Evolutionary conservation across 2,888 invertebrate species (phyloP).

Genomic region (Leptura quadrifasciata): DNA sequence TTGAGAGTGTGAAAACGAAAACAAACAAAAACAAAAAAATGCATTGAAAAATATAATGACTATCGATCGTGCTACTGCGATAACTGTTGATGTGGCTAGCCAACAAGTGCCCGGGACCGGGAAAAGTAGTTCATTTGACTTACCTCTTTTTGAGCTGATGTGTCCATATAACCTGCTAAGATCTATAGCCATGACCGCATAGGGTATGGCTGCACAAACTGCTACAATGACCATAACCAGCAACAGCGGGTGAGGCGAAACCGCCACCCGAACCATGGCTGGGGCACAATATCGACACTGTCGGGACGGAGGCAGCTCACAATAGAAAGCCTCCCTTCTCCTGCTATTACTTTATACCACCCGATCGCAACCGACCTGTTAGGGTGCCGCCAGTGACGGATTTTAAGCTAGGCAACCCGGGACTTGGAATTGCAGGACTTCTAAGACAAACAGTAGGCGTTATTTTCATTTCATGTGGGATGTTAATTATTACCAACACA

Average conservation of each 20-base stretch:
- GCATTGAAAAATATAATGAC: slow-evolving; percentile 56
- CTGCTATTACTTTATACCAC: slow-evolving; percentile 63
- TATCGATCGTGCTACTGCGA: slow-evolving; percentile 66
- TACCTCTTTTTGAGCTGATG: slow-evolving; percentile 82
- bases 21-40: slow-evolving; percentile 24
- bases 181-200: slow-evolving; percentile 84
- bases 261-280: slow-evolving; percentile 72
- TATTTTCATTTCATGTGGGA: neutral
- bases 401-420: slow-evolving; percentile 15
- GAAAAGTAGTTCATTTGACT: slow-evolving; percentile 66
- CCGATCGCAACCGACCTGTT: slow-evolving; percentile 52
- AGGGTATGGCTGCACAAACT: slow-evolving; percentile 81
- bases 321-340: slow-evolving; percentile 65
- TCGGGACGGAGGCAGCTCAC: slow-evolving; percentile 66
- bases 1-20: neutral
- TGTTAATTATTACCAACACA: neutral
- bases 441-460: neutral
- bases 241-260: slow-evolving; percentile 71
- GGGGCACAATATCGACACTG: slow-evolving; percentile 66
- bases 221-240: slow-evolving; percentile 77
- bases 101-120: slow-evolving; percentile 59
- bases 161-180: slow-evolving; percentile 89
- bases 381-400: slow-evolving; percentile 40
- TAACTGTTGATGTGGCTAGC: slow-evolving; percentile 63
- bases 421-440: neutral